Evolutionary conservation across 2,888 invertebrate genomes (phyloP).

Genomic region (Phortica magna): DNA sequence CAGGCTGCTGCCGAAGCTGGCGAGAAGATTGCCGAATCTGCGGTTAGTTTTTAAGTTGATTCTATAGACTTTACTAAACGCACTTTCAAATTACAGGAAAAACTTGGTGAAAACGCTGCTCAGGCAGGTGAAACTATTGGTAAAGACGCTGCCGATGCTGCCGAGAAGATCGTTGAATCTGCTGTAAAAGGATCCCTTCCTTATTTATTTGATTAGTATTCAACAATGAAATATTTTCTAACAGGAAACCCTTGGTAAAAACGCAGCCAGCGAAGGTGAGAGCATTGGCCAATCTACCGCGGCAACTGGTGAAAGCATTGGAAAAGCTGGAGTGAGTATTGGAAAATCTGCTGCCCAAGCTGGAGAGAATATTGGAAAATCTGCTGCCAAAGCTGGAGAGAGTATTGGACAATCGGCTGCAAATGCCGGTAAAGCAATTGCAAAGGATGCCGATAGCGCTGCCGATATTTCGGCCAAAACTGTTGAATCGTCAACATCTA

Average conservation of each 20-base stretch:
- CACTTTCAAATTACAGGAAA: too few relatives aligned
- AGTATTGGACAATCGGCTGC: background rate
- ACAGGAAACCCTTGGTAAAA: too few relatives aligned
- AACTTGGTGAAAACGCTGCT: background rate
- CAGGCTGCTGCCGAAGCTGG: background rate
- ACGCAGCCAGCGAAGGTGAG: slow-evolving; percentile 36
- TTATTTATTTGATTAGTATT: too few relatives aligned
- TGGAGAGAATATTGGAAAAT: background rate
- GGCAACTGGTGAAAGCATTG: background rate
- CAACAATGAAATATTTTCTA: too few relatives aligned
- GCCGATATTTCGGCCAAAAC: background rate
- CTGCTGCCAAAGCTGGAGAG: background rate
- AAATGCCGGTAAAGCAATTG: background rate
- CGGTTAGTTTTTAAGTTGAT: too few relatives aligned
- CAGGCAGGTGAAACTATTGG: slow-evolving; percentile 23
- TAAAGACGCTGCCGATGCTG: slow-evolving; percentile 11
- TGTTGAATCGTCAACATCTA: slow-evolving; percentile 11
- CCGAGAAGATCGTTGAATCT: background rate
- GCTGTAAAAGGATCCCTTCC: background rate
- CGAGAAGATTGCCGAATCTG: background rate
- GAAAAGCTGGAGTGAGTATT: background rate
- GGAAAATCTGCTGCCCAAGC: background rate
- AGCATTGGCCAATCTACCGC: background rate
- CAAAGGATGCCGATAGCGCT: background rate
- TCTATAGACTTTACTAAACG: too few relatives aligned